Evolutionary conservation across 2,797 vertebrate species (phyloP), one percentile per base, ranked within the genome.

Genomic region (Nyctalus aviator): DNA sequence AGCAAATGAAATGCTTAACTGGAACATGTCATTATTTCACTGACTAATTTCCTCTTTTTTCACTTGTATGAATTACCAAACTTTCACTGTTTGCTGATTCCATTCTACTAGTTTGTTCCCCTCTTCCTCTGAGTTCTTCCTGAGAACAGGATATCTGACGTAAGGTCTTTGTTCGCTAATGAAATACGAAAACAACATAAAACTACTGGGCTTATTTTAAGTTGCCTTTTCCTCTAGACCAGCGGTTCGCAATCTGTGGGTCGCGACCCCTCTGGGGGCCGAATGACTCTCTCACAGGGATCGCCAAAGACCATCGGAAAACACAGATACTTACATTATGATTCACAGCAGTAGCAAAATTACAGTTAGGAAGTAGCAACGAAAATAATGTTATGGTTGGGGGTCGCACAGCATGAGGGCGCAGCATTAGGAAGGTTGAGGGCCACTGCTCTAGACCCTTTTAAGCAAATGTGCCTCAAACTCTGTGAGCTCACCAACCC

Each of bases 131-230:
- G 75, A 1, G 2, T 41, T 64, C 90, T 93, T 95, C 92, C 64
- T 88, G 76, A 89, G 25, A 96, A 72, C 0, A 71, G 37, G 30
- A 78, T 53, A 86, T 93, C 32, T 44, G n/a, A 84, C 23, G 66
- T 76, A 84, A 62, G 64, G 21, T 88, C 21, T 23, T 21, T 73
- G 5, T 77, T 76, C 37, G 15, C 13, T 48, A 64, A 88, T 79
- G 76, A 85, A 94, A 76, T 69, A 75, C 20, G 90, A 93, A 90
- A 94, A 41, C n/a, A 93, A 41, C 68, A 62, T 64, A 83, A 82
- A 90, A 88, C 6, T 23, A 41, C 37, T 21, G 2, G 78, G 53
- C 37, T 62, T 62, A 44, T 87, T 86, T 8, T 30, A 72, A 93
- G 44, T 59, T n/a, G 8, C 6, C 4, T 37, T 91, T 84, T 46